Conservation (phyloP, 2,888 invertebrate species). For the Galeopsomyia nigrocyanea region DNA sequence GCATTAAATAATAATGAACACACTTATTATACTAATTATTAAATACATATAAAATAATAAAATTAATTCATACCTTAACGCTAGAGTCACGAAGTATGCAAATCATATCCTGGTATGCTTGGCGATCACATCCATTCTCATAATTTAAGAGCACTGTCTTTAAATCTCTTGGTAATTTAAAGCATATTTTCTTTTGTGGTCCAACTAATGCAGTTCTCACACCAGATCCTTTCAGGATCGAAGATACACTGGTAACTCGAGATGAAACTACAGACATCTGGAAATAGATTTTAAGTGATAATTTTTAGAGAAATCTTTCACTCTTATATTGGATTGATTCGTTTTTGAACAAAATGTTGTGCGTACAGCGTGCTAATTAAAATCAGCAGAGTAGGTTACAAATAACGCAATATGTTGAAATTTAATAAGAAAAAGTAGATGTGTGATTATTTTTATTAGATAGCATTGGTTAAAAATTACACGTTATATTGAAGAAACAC, state of each 20-base stretch:
- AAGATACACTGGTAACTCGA: slow-evolving; percentile 60
- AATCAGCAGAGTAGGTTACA: too few species aligned
- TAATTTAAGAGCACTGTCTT: slow-evolving; percentile 69
- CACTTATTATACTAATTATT: slow-evolving; percentile 6
- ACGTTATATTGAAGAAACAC: too few species aligned
- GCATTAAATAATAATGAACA: background rate
- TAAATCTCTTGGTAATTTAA: slow-evolving; percentile 71
- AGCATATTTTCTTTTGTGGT: slow-evolving; percentile 63
- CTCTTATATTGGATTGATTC: too few species aligned
- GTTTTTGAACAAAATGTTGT: too few species aligned
- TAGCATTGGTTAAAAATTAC: too few species aligned
- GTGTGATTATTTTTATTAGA: too few species aligned
- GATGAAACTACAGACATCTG: slow-evolving; percentile 67
- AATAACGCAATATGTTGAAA: too few species aligned
- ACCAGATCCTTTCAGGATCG: slow-evolving; percentile 61
- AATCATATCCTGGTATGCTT: slow-evolving; percentile 71
- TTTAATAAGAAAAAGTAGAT: too few species aligned
- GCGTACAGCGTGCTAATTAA: too few species aligned
- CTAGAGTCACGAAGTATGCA: slow-evolving; percentile 70
- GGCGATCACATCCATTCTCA: slow-evolving; percentile 64
- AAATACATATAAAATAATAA: slow-evolving; percentile 12
- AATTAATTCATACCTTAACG: slow-evolving; percentile 61
- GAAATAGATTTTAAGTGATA: slow-evolving; percentile 23
- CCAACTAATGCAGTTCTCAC: slow-evolving; percentile 56
- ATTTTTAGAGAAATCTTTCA: too few species aligned